phyloP scores from a whole-genome alignment of 2,888 invertebrate genomes.

The Drosophila acutilabella region DNA sequence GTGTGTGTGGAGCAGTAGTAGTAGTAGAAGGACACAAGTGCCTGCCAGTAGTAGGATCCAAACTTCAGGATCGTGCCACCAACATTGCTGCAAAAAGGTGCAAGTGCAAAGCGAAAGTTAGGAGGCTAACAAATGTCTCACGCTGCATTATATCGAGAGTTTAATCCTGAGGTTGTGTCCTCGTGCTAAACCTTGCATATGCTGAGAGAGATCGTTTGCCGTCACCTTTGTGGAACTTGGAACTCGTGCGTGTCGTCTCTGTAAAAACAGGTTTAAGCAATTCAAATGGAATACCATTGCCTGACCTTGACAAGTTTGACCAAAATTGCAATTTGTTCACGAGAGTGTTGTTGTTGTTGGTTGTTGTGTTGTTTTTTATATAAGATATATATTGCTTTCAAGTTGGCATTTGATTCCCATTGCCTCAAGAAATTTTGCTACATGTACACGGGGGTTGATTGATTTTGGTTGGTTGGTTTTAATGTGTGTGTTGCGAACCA shows the following conservation, averaged over 20 bases:
- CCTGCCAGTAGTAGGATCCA: constrained; percentile 4
- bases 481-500: constrained; percentile 29
- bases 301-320: constrained; percentile 57
- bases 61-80: constrained; percentile 4
- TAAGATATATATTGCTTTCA: constrained; percentile 66
- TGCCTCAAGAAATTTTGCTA: constrained; percentile 77
- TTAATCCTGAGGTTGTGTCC: constrained; percentile 12
- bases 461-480: constrained; percentile 3
- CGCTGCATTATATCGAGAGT: constrained; percentile 32
- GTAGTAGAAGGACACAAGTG: constrained; percentile 8
- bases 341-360: constrained; percentile 47
- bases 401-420: constrained; percentile 81
- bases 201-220: constrained; percentile 7
- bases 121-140: constrained; percentile 58
- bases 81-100: constrained; percentile 55
- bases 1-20: not conserved
- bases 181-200: constrained; percentile 11
- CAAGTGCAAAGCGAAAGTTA: constrained; percentile 56
- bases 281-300: constrained; percentile 55
- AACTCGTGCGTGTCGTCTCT: constrained; percentile 28
- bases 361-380: too few species aligned
- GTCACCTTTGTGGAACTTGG: constrained; percentile 1
- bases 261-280: constrained; percentile 66
- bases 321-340: constrained; percentile 13
- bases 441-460: constrained; percentile 31